Evolutionary conservation across 2,888 invertebrate species (phyloP).

Genomic region (Galerucella calmariensis): DNA sequence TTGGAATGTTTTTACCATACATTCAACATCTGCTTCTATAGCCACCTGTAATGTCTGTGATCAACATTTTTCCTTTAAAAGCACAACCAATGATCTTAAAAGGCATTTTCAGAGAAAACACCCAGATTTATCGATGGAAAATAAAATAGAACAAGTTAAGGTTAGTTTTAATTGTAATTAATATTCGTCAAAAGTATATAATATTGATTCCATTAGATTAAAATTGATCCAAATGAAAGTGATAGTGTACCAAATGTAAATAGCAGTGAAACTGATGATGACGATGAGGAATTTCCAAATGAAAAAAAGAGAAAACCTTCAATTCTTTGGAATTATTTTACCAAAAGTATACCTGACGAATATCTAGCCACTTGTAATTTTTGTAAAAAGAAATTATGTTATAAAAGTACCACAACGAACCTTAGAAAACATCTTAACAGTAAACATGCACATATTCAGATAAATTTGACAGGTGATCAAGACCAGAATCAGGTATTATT

Average conservation of each 20-base stretch:
- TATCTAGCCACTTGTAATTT: constrained; percentile 7
- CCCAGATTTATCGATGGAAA: constrained; percentile 1
- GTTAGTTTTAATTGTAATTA: background rate
- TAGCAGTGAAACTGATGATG: background rate
- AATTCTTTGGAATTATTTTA: constrained; percentile 4
- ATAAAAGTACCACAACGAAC: background rate
- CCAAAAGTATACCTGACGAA: background rate
- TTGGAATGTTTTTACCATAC: constrained; percentile 15
- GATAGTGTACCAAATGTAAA: background rate
- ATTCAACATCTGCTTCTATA: background rate
- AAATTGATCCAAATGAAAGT: background rate
- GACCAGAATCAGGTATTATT: background rate
- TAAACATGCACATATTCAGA: background rate
- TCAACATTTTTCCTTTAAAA: background rate
- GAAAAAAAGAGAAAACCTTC: background rate
- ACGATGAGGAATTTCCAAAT: background rate
- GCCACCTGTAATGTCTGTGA: constrained; percentile 5
- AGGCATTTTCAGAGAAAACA: constrained; percentile 8
- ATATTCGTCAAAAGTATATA: background rate
- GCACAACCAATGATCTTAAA: background rate
- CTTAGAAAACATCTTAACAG: constrained; percentile 7
- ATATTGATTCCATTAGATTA: background rate
- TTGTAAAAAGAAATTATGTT: constrained; percentile 1
- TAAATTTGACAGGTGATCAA: background rate
- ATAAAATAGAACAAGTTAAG: background rate